Percentiles rank a stretch among this genome's conserved stretches.
phyloP scores from a whole-genome alignment of 2,888 invertebrate species.

The Ichneumoninae sp. region DNA sequence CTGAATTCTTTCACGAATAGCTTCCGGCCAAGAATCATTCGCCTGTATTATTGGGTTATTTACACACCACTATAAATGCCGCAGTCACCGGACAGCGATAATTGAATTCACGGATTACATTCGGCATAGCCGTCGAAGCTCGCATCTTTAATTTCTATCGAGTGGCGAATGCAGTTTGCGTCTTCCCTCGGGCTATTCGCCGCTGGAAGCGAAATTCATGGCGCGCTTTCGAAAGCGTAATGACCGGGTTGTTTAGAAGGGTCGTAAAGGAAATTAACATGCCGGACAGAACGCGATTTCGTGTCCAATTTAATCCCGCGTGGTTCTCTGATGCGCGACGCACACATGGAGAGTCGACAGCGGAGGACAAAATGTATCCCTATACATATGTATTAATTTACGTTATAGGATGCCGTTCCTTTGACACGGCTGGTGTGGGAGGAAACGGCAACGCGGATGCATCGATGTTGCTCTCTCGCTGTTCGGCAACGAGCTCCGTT shows the following conservation, averaged over 20 bases:
- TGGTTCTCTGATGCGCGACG: neutral
- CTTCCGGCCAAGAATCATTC: neutral
- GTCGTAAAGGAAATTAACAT: constrained; percentile 51
- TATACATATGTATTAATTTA: constrained; percentile 41
- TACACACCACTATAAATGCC: too few relatives aligned
- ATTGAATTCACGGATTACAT: neutral
- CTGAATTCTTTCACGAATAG: neutral
- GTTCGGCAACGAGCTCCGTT: constrained; percentile 20
- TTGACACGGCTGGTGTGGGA: constrained; percentile 53
- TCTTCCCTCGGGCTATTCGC: neutral
- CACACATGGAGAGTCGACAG: neutral
- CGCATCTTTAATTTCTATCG: neutral
- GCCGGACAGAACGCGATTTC: constrained; percentile 32
- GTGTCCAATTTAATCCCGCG: constrained; percentile 10
- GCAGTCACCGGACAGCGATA: neutral
- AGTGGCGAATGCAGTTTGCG: neutral
- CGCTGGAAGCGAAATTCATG: neutral
- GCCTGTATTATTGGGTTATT: too few relatives aligned
- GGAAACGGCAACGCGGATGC: constrained; percentile 31
- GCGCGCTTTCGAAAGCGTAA: constrained; percentile 12
- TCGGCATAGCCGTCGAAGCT: too few relatives aligned
- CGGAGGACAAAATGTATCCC: neutral
- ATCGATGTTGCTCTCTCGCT: constrained; percentile 33
- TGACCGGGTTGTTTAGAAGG: constrained; percentile 22
- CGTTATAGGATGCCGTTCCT: constrained; percentile 50